Evolutionary conservation across 2,113 vertebrate genomes (phyloP).

Genomic region (Ciconia maguari): DNA sequence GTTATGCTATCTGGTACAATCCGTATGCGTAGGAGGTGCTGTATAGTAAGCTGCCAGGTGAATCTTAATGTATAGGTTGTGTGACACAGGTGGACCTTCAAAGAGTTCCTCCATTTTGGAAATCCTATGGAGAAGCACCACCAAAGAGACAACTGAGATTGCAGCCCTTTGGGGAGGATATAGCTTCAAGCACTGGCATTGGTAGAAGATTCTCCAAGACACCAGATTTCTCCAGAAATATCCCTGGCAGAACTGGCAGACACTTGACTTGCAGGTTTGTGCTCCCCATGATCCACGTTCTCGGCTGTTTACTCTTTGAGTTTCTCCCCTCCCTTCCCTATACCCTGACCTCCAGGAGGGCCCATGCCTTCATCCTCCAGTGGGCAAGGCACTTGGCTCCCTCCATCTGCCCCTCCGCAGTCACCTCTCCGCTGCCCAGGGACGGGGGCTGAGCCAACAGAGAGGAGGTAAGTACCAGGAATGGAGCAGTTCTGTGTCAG

Average conservation of each 20-base stretch:
- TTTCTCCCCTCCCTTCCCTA: neutral
- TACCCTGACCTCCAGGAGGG: neutral
- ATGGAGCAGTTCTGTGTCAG: neutral
- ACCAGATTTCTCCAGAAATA: neutral
- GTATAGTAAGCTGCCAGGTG: neutral
- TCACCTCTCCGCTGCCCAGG: neutral
- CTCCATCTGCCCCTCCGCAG: neutral
- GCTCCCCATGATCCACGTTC: neutral
- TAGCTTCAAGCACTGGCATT: neutral
- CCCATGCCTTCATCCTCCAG: neutral
- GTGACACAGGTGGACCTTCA: neutral
- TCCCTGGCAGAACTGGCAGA: neutral
- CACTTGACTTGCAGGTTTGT: neutral
- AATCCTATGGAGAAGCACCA: neutral
- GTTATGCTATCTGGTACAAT: neutral
- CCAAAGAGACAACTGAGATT: neutral
- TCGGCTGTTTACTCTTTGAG: neutral
- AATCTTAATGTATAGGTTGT: neutral
- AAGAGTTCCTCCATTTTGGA: neutral
- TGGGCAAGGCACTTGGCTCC: neutral
- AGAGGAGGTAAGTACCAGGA: neutral
- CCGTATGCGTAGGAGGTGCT: rapidly evolving
- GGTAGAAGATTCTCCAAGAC: neutral
- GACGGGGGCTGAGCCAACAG: neutral
- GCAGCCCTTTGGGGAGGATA: neutral